Evolutionary conservation across 2,888 invertebrate species (phyloP).

Genomic region (Eudemis profundana): DNA sequence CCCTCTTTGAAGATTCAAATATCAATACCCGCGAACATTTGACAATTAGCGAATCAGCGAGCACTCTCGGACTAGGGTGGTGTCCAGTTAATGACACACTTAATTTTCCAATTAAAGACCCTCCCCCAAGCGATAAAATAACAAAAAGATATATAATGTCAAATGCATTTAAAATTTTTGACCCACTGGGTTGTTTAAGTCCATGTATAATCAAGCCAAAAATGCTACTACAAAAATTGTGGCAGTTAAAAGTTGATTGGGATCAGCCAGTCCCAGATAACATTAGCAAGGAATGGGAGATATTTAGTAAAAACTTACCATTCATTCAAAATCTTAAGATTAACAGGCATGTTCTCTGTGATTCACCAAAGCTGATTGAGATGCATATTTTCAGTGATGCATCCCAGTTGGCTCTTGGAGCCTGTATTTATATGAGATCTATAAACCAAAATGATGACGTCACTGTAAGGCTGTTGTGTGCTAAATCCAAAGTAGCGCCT

Average conservation of each 20-base stretch:
- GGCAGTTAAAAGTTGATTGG: slow-evolving; percentile 49
- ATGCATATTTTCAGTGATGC: slow-evolving; percentile 54
- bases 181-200: slow-evolving; percentile 38
- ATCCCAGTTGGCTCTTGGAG: slow-evolving; percentile 50
- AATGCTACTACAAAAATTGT: slow-evolving; percentile 47
- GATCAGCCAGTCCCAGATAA: slow-evolving; percentile 48
- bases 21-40: slow-evolving; percentile 39
- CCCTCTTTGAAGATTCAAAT: slow-evolving; percentile 35
- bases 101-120: slow-evolving; percentile 45
- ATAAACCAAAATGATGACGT: slow-evolving; percentile 28
- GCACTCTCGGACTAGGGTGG: slow-evolving; percentile 50
- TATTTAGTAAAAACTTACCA: slow-evolving; percentile 44
- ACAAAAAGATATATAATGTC: slow-evolving; percentile 48
- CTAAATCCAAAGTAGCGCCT: slow-evolving; percentile 47
- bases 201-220: slow-evolving; percentile 42
- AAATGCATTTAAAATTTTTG: slow-evolving; percentile 44
- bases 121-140: slow-evolving; percentile 20
- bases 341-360: slow-evolving; percentile 48
- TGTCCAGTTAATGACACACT: slow-evolving; percentile 44
- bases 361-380: slow-evolving; percentile 46
- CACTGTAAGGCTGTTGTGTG: slow-evolving; percentile 29
- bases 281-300: slow-evolving; percentile 45
- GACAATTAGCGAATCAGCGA: slow-evolving; percentile 48
- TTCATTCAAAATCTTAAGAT: slow-evolving; percentile 41
- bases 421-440: slow-evolving; percentile 52